phyloP scores from a whole-genome alignment of 1,140 invertebrate genomes.

The Manduca sexta region DNA sequence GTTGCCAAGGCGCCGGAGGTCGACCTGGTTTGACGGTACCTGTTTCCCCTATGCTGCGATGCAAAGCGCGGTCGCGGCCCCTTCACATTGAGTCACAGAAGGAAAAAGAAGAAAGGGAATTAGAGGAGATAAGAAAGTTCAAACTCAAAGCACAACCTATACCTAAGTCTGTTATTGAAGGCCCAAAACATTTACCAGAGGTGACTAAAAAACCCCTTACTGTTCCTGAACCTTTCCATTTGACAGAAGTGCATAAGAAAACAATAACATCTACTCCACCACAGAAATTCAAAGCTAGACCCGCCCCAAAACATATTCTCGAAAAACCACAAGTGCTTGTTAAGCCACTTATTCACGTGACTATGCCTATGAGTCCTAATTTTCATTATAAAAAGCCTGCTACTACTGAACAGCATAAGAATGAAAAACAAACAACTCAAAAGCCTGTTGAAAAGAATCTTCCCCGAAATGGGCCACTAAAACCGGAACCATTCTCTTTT shows the following conservation, averaged over 20 bases:
- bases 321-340: conserved; percentile 47
- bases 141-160: conserved; percentile 63
- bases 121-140: conserved; percentile 56
- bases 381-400: conserved; percentile 40
- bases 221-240: conserved; percentile 57
- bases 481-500: conserved; percentile 62
- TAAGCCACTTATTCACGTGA: conserved; percentile 32
- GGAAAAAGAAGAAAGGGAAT: conserved; percentile 57
- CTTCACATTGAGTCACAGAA: conserved; percentile 49
- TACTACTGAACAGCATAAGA: conserved; percentile 28
- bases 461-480: conserved; percentile 37
- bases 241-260: conserved; percentile 56
- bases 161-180: conserved; percentile 53
- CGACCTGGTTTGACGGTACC: conserved; percentile 41
- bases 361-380: conserved; percentile 45
- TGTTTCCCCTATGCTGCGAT: conserved; percentile 56
- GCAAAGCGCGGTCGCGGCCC: conserved; percentile 45
- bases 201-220: conserved; percentile 46
- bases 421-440: conserved; percentile 15
- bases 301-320: conserved; percentile 58
- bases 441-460: conserved; percentile 25
- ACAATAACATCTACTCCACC: conserved; percentile 21
- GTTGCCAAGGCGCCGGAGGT: conserved; percentile 18
- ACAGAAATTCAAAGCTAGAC: conserved; percentile 53
- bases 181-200: conserved; percentile 44